A percentile compares a stretch with the other conserved stretches of the same genome.
Conservation (phyloP, 1,140 invertebrate species). For the Bursaphelenchus mucronatus region DNA sequence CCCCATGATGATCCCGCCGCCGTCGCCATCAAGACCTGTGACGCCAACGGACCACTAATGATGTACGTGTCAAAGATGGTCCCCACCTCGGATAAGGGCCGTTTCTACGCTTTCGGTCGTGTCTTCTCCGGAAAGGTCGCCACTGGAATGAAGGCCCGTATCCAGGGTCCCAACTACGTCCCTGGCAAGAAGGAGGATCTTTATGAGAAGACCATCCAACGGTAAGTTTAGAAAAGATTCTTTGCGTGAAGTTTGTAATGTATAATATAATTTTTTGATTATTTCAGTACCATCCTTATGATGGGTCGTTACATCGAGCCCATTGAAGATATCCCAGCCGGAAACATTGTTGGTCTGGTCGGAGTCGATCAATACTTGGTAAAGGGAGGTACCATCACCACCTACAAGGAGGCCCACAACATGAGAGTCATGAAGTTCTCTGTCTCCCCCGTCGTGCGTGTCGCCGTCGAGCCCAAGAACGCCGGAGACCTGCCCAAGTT, state of each 20-base stretch:
- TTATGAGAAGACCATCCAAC: slow-evolving; percentile 95
- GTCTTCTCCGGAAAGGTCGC: slow-evolving; percentile 95
- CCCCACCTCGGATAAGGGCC: slow-evolving; percentile 96
- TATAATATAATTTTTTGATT: slow-evolving; percentile 17
- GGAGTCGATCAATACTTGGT: slow-evolving; percentile 99
- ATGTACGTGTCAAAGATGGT: slow-evolving; percentile 99
- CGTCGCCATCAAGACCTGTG: slow-evolving; percentile 74
- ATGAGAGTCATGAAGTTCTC: slow-evolving; percentile 84
- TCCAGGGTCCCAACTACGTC: slow-evolving; percentile 95
- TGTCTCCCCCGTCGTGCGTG: slow-evolving; percentile 96
- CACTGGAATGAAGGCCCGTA: slow-evolving; percentile 90
- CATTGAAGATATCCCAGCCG: slow-evolving; percentile 97
- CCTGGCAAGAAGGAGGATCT: slow-evolving; percentile 98
- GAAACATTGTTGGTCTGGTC: slow-evolving; percentile 99
- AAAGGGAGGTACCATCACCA: slow-evolving; percentile 98
- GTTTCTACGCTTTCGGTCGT: slow-evolving; percentile 99
- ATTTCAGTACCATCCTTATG: slow-evolving; percentile 90
- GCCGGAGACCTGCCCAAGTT: slow-evolving; percentile 97
- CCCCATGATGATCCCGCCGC: slow-evolving; percentile 94
- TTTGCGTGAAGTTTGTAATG: not conserved
- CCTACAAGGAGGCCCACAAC: slow-evolving; percentile 98
- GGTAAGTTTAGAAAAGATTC: slow-evolving; percentile 58
- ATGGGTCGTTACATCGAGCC: slow-evolving; percentile 99
- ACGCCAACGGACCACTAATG: slow-evolving; percentile 93
- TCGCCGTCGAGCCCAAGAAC: slow-evolving; percentile 98